Evolutionary conservation across 2,888 invertebrate species (phyloP).

Genomic region (Bembecia ichneumoniformis): DNA sequence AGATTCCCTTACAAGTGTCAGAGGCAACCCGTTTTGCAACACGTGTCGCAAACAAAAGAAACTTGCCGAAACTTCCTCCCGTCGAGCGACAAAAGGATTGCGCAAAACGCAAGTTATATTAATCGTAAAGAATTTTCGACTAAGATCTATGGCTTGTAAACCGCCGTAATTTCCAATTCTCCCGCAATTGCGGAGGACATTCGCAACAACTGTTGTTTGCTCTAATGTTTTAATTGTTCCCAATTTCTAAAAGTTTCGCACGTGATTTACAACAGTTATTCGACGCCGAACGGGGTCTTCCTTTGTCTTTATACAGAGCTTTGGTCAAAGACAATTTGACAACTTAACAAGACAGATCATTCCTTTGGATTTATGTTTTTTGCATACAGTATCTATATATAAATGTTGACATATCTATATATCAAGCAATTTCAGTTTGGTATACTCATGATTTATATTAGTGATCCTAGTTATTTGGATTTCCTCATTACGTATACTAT

Average conservation of each 20-base stretch:
- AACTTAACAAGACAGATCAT: background rate
- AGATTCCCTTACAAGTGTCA: conserved; percentile 59
- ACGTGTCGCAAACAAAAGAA: conserved; percentile 70
- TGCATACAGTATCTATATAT: too few relatives aligned
- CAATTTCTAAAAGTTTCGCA: conserved; percentile 66
- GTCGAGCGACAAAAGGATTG: conserved; percentile 64
- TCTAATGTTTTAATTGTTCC: conserved; percentile 68
- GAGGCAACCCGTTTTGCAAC: conserved; percentile 66
- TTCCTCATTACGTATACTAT: too few relatives aligned
- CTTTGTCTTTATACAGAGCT: conserved; percentile 17
- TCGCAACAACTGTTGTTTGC: conserved; percentile 69
- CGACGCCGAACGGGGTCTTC: conserved; percentile 37
- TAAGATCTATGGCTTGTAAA: conserved; percentile 68
- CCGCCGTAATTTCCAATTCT: conserved; percentile 64
- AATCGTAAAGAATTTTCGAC: conserved; percentile 69
- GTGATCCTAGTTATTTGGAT: too few relatives aligned
- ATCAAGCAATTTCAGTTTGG: too few relatives aligned
- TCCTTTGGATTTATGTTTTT: too few relatives aligned
- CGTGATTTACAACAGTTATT: conserved; percentile 62
- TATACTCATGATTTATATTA: too few relatives aligned
- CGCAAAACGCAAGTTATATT: conserved; percentile 54
- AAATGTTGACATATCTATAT: too few relatives aligned
- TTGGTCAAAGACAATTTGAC: conserved; percentile 12
- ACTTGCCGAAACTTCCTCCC: conserved; percentile 44
- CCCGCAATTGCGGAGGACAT: conserved; percentile 67